A percentile compares a stretch with the other conserved stretches of the same genome.
These are phyloP conservation scores for Sorex araneus DNA, from an alignment of 2,113 vertebrate species.

Conservation along the genomic window DNA sequence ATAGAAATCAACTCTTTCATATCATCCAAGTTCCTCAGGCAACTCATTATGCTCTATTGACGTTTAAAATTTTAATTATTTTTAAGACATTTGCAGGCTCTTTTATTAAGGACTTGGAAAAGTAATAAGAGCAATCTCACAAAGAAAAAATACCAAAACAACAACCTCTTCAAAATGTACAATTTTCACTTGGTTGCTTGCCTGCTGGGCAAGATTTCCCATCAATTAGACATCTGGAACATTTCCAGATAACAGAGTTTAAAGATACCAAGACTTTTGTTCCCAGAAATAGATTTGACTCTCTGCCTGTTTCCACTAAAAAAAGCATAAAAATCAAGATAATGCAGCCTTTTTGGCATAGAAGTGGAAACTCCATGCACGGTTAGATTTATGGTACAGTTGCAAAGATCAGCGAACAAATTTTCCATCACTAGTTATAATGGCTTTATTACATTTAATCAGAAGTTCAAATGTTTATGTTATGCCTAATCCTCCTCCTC, in stretches of 20 bases:
- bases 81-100: constrained; percentile 11
- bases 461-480: constrained; percentile 16
- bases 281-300: constrained; percentile 75
- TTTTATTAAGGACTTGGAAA: constrained; percentile 52
- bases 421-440: constrained; percentile 6
- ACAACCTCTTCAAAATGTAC: not conserved
- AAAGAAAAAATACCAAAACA: not conserved
- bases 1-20: constrained; percentile 50
- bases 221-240: constrained; percentile 54
- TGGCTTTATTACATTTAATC: constrained; percentile 46
- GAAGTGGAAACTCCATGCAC: not conserved
- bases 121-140: constrained; percentile 30
- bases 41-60: constrained; percentile 29
- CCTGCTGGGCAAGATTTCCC: constrained; percentile 45
- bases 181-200: not conserved
- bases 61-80: constrained; percentile 54
- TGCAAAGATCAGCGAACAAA: constrained; percentile 38
- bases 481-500: not conserved
- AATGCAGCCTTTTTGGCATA: constrained; percentile 50
- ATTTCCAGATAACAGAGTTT: constrained; percentile 43
- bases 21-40: not conserved
- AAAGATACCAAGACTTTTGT: constrained; percentile 59
- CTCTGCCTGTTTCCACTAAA: constrained; percentile 63
- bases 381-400: not conserved
- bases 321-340: constrained; percentile 60